These are phyloP conservation scores for Taenioides sp. DNA, from an alignment of 2,797 vertebrate genomes.

Conservation along the genomic window DNA sequence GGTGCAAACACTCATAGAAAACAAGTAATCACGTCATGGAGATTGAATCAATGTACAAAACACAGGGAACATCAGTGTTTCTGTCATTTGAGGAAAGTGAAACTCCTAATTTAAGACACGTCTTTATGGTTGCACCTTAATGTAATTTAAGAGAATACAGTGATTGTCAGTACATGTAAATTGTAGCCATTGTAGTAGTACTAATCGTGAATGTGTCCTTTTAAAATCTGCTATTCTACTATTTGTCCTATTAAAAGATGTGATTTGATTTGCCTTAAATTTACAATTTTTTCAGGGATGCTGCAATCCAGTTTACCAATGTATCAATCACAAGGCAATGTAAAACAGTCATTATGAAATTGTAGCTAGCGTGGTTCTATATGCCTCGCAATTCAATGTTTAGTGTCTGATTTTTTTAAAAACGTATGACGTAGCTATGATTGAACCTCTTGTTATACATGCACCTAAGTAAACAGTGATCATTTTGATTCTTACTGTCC, in stretches of 20 bases:
- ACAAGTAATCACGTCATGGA: slow-evolving; percentile 79
- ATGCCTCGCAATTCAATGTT: background rate
- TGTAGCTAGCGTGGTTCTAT: slow-evolving; percentile 42
- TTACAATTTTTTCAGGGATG: slow-evolving; percentile 66
- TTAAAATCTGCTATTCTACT: slow-evolving; percentile 69
- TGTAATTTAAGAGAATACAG: slow-evolving; percentile 42
- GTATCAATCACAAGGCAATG: slow-evolving; percentile 30
- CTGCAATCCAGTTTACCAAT: slow-evolving; percentile 51
- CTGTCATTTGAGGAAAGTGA: slow-evolving; percentile 17
- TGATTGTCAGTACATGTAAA: slow-evolving; percentile 48
- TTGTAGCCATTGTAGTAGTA: slow-evolving; percentile 49
- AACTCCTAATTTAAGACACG: too few species aligned
- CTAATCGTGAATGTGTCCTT: slow-evolving; percentile 65
- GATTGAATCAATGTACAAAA: slow-evolving; percentile 36
- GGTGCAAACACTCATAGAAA: slow-evolving; percentile 97
- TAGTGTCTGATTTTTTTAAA: background rate
- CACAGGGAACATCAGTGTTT: background rate
- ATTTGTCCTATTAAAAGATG: too few species aligned
- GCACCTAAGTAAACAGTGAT: slow-evolving; percentile 30
- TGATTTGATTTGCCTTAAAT: slow-evolving; percentile 75
- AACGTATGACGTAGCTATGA: slow-evolving; percentile 2
- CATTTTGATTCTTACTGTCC: slow-evolving; percentile 18
- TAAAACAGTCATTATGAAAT: slow-evolving; percentile 33
- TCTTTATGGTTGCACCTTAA: slow-evolving; percentile 44
- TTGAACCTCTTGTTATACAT: slow-evolving; percentile 34